Percentiles rank a stretch among this genome's conserved stretches.
Evolutionary conservation across 1,140 invertebrate species (phyloP).

Genomic region (Drosophila orosa): DNA sequence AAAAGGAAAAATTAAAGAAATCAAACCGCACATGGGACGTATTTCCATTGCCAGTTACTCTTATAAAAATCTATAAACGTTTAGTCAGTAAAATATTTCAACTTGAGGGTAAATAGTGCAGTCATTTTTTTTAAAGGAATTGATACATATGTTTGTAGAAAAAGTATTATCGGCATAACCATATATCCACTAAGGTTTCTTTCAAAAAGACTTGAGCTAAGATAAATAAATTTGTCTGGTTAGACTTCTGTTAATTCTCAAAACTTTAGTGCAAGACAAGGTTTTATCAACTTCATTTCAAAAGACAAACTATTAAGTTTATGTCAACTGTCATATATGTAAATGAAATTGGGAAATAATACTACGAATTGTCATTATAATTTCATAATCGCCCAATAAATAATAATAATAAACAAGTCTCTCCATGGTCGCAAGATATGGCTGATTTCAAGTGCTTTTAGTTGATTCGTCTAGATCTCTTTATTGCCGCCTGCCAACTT

Average conservation of each 20-base stretch:
- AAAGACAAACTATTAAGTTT: neutral
- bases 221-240: too few species aligned
- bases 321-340: neutral
- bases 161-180: too few species aligned
- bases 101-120: neutral
- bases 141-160: too few species aligned
- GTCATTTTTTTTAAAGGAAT: too few species aligned
- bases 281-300: neutral
- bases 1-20: neutral
- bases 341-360: neutral
- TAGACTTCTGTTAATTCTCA: too few species aligned
- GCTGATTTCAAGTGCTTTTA: neutral
- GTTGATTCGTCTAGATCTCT: neutral
- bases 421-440: neutral
- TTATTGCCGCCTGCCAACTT: neutral
- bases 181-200: too few species aligned
- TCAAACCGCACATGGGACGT: neutral
- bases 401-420: neutral
- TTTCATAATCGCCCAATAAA: neutral
- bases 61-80: neutral
- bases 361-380: slow-evolving; percentile 1
- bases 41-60: neutral
- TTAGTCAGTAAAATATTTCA: neutral
- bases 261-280: neutral
- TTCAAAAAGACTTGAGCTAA: too few species aligned